A percentile compares a stretch with the other conserved stretches of the same genome.
Evolutionary conservation across 1,140 invertebrate species (phyloP).

Genomic region (Radopholus similis): DNA sequence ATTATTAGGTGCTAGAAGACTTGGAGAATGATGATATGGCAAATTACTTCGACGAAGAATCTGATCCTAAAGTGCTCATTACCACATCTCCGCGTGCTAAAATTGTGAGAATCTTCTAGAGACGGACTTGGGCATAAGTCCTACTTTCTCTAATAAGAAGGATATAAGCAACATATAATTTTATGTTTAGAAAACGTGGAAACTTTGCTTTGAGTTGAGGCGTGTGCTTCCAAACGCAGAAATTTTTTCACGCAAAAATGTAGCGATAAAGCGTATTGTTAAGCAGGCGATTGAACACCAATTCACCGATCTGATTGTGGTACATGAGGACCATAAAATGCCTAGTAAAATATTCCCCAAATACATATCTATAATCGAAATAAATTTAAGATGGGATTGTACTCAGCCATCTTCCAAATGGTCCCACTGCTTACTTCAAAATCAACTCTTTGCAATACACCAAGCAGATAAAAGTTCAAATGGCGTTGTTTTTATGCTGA

Average conservation of each 20-base stretch:
- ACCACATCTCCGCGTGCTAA: constrained; percentile 87
- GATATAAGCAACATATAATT: not conserved
- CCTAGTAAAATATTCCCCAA: constrained; percentile 72
- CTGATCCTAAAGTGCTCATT: constrained; percentile 87
- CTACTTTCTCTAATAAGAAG: too few species aligned
- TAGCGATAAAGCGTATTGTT: constrained; percentile 77
- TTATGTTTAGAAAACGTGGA: constrained; percentile 73
- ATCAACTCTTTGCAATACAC: constrained; percentile 64
- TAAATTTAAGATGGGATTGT: constrained; percentile 74
- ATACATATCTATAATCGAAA: not conserved
- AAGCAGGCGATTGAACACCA: constrained; percentile 39
- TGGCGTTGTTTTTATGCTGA: not conserved
- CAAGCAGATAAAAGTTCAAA: constrained; percentile 62
- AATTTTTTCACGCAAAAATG: constrained; percentile 73
- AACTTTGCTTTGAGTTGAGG: constrained; percentile 83
- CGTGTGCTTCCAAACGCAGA: constrained; percentile 85
- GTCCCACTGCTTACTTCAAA: constrained; percentile 83
- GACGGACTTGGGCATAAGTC: not conserved
- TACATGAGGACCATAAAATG: constrained; percentile 86
- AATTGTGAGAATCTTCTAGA: constrained; percentile 63
- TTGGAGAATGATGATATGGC: constrained; percentile 82
- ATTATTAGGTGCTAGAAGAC: constrained; percentile 65
- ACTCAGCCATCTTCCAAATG: constrained; percentile 85
- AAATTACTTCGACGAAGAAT: constrained; percentile 76
- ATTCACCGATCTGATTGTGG: constrained; percentile 79